Conservation (phyloP, 2,113 vertebrate species). For the Asarcornis scutulata region DNA sequence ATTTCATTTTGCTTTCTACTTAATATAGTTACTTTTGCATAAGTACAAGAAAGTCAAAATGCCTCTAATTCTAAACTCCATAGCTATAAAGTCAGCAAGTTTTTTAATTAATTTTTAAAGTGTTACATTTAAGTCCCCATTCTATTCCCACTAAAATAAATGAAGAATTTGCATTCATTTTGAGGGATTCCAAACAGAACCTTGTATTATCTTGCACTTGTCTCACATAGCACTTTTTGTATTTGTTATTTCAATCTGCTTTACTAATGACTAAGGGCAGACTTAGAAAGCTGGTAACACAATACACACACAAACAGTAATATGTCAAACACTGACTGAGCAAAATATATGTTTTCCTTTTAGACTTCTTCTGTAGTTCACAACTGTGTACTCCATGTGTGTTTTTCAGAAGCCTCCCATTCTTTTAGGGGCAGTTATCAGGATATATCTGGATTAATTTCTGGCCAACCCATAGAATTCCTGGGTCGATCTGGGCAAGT, state of each 20-base stretch:
- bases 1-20: constrained; percentile 16
- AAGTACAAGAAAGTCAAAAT: neutral
- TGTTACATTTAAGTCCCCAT: neutral
- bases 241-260: neutral
- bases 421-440: neutral
- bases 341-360: neutral
- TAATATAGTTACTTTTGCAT: neutral
- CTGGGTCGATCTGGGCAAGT: neutral
- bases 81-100: neutral
- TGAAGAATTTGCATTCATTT: neutral
- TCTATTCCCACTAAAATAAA: neutral
- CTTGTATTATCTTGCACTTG: neutral
- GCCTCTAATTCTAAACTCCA: neutral
- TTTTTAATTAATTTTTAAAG: neutral
- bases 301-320: neutral
- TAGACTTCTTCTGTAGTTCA: neutral
- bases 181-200: neutral
- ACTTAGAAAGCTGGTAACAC: neutral
- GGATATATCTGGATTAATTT: neutral
- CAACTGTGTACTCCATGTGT: rapidly evolving
- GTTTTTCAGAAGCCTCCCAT: neutral
- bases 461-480: neutral
- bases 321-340: neutral
- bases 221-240: neutral
- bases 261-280: neutral